Evolutionary conservation across 2,888 invertebrate genomes (phyloP).

Genomic region (Reticulitermes lucifugus): DNA sequence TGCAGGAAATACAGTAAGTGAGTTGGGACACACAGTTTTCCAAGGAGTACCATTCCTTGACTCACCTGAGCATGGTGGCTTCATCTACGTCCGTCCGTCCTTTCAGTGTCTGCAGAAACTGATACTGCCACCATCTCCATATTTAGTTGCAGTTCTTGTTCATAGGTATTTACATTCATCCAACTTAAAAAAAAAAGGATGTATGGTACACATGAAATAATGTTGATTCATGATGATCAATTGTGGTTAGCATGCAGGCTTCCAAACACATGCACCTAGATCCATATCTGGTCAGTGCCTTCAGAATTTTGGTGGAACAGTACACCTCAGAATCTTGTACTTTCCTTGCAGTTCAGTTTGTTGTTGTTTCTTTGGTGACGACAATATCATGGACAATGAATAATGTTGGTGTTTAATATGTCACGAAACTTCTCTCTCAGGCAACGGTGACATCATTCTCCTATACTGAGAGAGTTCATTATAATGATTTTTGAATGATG

Average conservation of each 20-base stretch:
- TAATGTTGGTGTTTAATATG: too few species aligned
- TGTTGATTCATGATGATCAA: too few species aligned
- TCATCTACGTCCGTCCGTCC: conserved; percentile 83
- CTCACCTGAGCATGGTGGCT: conserved; percentile 81
- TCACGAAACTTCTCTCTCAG: too few species aligned
- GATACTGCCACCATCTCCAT: conserved; percentile 78
- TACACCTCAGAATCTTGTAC: background rate
- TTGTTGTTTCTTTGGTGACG: too few species aligned
- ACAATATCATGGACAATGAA: too few species aligned
- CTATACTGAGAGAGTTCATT: too few species aligned
- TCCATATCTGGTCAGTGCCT: too few species aligned
- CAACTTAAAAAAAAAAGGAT: background rate
- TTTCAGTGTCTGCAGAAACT: conserved; percentile 85
- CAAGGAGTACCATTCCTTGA: conserved; percentile 72
- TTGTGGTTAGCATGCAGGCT: too few species aligned
- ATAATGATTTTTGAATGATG: too few species aligned
- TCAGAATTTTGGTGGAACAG: background rate
- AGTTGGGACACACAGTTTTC: conserved; percentile 76
- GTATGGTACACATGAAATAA: background rate
- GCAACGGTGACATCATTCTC: too few species aligned
- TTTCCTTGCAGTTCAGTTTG: background rate
- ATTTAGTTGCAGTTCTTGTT: conserved; percentile 81
- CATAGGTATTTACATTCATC: conserved; percentile 67
- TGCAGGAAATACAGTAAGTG: conserved; percentile 75
- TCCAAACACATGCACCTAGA: too few species aligned